These are phyloP conservation scores for Ceratina australensis DNA, from an alignment of 1,140 invertebrate genomes.

Conservation along the genomic window DNA sequence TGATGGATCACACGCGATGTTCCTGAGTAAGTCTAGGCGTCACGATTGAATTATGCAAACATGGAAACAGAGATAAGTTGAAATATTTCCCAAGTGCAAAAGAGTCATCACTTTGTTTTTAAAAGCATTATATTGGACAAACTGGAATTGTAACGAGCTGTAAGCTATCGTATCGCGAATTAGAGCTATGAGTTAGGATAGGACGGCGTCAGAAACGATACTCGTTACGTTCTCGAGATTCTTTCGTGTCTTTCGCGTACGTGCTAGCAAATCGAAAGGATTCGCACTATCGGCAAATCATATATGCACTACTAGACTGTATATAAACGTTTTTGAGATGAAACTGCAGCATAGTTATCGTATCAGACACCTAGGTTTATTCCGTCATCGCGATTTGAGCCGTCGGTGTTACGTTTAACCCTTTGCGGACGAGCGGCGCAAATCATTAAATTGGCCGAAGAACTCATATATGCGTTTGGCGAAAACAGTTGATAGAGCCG, in stretches of 20 bases:
- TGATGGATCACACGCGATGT: neutral
- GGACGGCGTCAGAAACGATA: conserved; percentile 42
- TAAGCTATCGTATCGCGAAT: conserved; percentile 12
- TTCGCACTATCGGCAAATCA: neutral
- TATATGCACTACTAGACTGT: no score
- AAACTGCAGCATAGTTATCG: no score
- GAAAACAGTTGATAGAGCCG: no score
- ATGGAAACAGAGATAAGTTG: no score
- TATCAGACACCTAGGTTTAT: no score
- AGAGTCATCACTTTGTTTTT: no score
- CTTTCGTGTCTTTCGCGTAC: neutral
- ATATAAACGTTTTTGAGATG: no score
- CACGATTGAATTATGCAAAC: neutral
- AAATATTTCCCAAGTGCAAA: no score
- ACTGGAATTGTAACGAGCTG: neutral
- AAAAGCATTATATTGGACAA: neutral
- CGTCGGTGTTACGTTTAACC: neutral
- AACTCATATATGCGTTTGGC: no score
- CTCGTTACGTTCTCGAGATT: conserved; percentile 14
- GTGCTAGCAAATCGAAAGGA: neutral
- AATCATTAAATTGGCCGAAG: no score
- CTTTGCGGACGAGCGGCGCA: no score
- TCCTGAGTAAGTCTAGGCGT: neutral
- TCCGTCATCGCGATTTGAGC: no score
- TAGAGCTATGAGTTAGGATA: conserved; percentile 20